Evolutionary conservation across 2,888 invertebrate species (phyloP).

Genomic region (Parthenolecanium corni): DNA sequence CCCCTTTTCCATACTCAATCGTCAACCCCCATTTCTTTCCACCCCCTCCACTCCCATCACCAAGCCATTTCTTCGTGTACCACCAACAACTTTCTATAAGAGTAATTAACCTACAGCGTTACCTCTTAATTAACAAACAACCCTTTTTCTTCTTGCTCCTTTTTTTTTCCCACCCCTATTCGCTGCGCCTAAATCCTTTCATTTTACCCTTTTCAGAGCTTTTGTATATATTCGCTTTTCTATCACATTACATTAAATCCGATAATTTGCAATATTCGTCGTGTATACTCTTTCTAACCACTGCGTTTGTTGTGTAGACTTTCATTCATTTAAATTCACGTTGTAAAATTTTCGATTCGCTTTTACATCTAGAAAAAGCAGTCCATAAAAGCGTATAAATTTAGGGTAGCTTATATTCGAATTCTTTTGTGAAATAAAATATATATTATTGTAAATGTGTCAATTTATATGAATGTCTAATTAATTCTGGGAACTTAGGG

Average conservation of each 20-base stretch:
- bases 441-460: too few relatives aligned
- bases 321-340: too few relatives aligned
- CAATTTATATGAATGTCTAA: too few relatives aligned
- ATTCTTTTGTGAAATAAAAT: too few relatives aligned
- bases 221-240: conserved; percentile 9
- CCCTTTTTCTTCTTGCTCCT: not conserved
- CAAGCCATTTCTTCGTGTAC: not conserved
- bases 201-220: not conserved
- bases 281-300: too few relatives aligned
- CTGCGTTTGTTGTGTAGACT: not conserved
- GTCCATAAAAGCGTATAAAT: too few relatives aligned
- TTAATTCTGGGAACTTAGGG: too few relatives aligned
- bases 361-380: too few relatives aligned
- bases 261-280: conserved; percentile 9
- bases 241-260: conserved; percentile 12
- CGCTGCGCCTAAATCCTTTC: conserved; percentile 15
- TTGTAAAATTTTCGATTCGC: too few relatives aligned
- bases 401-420: too few relatives aligned
- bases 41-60: too few relatives aligned
- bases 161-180: not conserved
- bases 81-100: conserved; percentile 14
- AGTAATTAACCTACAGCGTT: conserved; percentile 19
- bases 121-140: conserved; percentile 23
- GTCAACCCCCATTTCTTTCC: not conserved
- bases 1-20: not conserved